Evolutionary conservation across 2,888 invertebrate species (phyloP), one percentile per base, ranked within the genome.

Genomic region (Sphaerophoria rueppellii): DNA sequence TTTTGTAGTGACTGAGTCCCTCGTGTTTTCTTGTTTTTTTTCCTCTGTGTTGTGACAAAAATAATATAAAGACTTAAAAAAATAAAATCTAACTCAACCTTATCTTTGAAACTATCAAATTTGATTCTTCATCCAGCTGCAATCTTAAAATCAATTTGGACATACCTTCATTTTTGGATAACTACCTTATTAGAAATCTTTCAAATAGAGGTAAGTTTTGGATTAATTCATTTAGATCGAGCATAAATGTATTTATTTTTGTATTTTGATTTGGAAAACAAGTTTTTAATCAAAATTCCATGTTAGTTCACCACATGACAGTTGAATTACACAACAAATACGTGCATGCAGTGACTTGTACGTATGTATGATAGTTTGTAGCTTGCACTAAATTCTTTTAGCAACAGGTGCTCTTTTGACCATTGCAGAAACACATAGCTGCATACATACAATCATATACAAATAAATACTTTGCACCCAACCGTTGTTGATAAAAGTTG

Each of bases 401-500:
- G 60, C 74, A 78, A 80, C 83, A 83, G 80, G 83, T 83, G 83
- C 70, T 65, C 61, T 78, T 63, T 63, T 70, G 78, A 70, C 82
- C 78, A 78, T 24, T 70, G 73, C 40, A 40, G 52, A 43, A 7
- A 65, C n/a, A n/a, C n/a, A n/a, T 50, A 32, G 6, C 7, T 34
- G 24, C 24, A 24, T 24, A 24, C 24, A 24, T 24, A 24, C 24
- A 24, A 24, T 24, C 24, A 46, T 34, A 63, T 9, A 32, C 35
- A 50, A 32, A 61, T 72, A 67, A 40, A 55, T 52, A 55, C 12
- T 46, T 7, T 43, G 43, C 48, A 54, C 55, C 48, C 16, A 40
- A 52, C 57, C 58, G 35, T 35, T 46, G 32, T 74, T 24, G 65
- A 34, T 55, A 48, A 34, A 12, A 43, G 32, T 61, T 55, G 40